Evolutionary conservation across 2,113 vertebrate species (phyloP), one percentile per base, ranked within the genome.

Genomic region (Hippocampus guttulatus): DNA sequence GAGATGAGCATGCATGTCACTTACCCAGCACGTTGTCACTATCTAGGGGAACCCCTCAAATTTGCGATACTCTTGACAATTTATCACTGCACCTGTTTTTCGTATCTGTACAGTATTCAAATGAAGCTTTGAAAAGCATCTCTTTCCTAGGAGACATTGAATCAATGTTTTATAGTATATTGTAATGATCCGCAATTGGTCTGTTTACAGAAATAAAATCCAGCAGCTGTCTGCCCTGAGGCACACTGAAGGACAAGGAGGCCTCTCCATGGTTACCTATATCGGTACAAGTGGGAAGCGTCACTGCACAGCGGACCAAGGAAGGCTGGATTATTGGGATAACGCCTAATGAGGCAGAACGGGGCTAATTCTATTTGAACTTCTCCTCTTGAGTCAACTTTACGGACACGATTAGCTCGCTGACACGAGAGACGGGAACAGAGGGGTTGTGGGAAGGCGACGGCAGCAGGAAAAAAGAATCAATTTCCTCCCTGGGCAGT

Each of bases 261-360:
- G 41, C 67, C 76, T 43, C 43, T 25, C 41, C 23, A 62, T 88
- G 76, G 89, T 90, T 88, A 76, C 85, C 21, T 72, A 79, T 63
- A 75, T 70, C 71, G 84, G 81, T 86, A 80, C 75, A 82, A 86
- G 77, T 79, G 82, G 79, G 54, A 75, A 78, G 70, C 64, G 66
- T 70, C 55, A 16, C 69, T 74, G 68, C 63, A 70, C 73, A 55
- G 58, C 10, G 9, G n/a, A 61, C n/a, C 33, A 25, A 58, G 18
- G 60, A 25, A 58, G 15, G 60, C 47, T 41, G 68, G 68, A 78
- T 78, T 71, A 82, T 69, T 76, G 81, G 71, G 74, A 49, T 52
- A 69, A 67, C 77, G 81, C 76, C 82, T 88, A 91, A 91, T 88
- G 85, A 90, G 84, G 85, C 81, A 78, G 85, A 80, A 81, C 67